Base-by-base conservation (phyloP, 1,140 invertebrate genomes). In the Oppia nitens region DNA sequence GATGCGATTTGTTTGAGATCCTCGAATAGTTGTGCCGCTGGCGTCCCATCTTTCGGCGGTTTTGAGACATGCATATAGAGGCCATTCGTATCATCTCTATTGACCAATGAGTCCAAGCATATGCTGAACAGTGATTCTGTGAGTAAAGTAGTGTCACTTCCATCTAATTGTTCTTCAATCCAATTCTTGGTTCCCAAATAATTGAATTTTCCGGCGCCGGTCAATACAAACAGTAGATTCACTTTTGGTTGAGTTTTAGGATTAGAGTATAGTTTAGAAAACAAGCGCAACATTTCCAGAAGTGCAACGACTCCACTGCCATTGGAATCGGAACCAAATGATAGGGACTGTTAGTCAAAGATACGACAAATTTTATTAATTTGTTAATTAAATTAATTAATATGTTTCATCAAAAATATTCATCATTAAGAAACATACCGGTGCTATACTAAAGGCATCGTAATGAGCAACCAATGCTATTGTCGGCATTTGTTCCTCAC, bases 101-200 rank as follows among this genome's bases (percentile, higher is more conserved):
- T 74, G 25, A 74, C n/a, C 53, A 95, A 72, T 0, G 86, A 82
- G 68, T 98, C 95, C 55, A 99, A 72, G 68, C 93, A 98, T 58
- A 98, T 75, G 0, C 90, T 87, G 72, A 89, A 92, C 2, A 83
- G 78, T 6, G 85, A 83, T 70, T 94, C 87, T 79, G 89, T 68
- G 40, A 79, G 55, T 54, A 76, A 59, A 58, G 66, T 70, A 24
- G 62, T 64, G n/a, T 75, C 73, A 71, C 84, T 64, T 82, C 79
- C 79, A 70, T 94, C 89, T 51, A 89, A 70, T 68, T 91, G 85
- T 71, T 93, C 87, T 71, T 98, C 92, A 11, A 98, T 76, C 87
- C 91, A 97, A 67, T 92, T 90, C 74, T 96, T 94, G 45, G 87
- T 85, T 24, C 92, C 89, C 68, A 92, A 85, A 68, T 90, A 98